Percentiles rank a stretch among this genome's conserved stretches.
Evolutionary conservation across 2,888 invertebrate genomes (phyloP).

Genomic region (Stenoptilia bipunctidactyla): DNA sequence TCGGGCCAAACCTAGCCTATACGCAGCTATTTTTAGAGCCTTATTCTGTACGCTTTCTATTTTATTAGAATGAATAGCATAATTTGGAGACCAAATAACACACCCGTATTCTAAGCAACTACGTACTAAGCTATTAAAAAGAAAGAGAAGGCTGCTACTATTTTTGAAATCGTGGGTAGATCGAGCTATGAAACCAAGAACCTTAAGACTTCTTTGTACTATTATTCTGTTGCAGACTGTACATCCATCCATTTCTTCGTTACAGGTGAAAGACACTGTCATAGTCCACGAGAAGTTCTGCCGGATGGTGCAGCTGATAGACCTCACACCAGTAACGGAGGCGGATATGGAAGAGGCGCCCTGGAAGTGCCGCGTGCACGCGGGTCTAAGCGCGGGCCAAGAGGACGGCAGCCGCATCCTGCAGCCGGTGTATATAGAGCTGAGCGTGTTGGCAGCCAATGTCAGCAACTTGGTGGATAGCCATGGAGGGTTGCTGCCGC

Average conservation of each 20-base stretch:
- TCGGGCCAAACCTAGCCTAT: too few species aligned
- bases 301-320: constrained; percentile 50
- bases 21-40: too few species aligned
- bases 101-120: too few species aligned
- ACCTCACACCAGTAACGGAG: constrained; percentile 40
- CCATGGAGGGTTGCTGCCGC: constrained; percentile 83
- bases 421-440: constrained; percentile 77
- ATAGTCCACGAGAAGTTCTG: constrained; percentile 54
- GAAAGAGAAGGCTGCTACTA: too few species aligned
- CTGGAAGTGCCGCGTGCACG: constrained; percentile 67
- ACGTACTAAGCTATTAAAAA: too few species aligned
- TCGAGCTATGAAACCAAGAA: too few species aligned
- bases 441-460: constrained; percentile 75
- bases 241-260: neutral
- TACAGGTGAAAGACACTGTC: constrained; percentile 73
- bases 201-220: too few species aligned
- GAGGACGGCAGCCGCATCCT: constrained; percentile 65
- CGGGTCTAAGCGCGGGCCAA: constrained; percentile 32
- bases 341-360: constrained; percentile 54
- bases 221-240: too few species aligned
- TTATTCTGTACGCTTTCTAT: too few species aligned
- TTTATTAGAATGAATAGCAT: too few species aligned
- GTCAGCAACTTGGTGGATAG: constrained; percentile 77
- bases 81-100: too few species aligned
- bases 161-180: too few species aligned